Conservation (phyloP, 2,888 invertebrate genomes). For the Tenthredo amoena region DNA sequence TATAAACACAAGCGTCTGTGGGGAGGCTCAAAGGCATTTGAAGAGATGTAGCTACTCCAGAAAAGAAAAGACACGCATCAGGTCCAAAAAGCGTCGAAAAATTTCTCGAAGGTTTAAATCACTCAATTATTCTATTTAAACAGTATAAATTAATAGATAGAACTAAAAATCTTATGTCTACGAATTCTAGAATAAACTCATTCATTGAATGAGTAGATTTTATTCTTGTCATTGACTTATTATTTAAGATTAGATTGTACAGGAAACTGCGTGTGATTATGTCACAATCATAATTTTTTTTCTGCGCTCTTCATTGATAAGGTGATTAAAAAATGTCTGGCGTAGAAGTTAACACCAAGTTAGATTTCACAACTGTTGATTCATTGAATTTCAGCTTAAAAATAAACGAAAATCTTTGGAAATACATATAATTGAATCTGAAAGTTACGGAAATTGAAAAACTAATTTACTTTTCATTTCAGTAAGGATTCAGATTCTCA, state of each 20-base stretch:
- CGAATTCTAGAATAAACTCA: not conserved
- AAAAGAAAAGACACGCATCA: not conserved
- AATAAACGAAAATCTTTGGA: not conserved
- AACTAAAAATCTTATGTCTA: not conserved
- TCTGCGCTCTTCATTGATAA: not conserved
- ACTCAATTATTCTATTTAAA: not conserved
- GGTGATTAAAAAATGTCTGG: not conserved
- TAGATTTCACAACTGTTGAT: not conserved
- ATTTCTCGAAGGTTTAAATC: not conserved
- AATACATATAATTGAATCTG: not conserved
- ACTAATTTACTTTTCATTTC: not conserved
- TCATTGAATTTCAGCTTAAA: not conserved
- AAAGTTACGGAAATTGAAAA: not conserved
- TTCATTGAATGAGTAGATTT: not conserved
- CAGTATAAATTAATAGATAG: not conserved
- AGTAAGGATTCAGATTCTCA: not conserved
- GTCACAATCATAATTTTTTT: not conserved
- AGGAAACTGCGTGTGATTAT: not conserved
- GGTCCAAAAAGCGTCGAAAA: not conserved
- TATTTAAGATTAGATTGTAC: not conserved
- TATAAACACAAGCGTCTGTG: not conserved
- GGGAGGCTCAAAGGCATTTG: not conserved
- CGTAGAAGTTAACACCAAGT: no score
- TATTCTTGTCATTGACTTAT: not conserved
- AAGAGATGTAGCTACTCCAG: not conserved